Evolutionary conservation across 2,888 invertebrate species (phyloP).

Genomic region (Blastobasis lacticolella): DNA sequence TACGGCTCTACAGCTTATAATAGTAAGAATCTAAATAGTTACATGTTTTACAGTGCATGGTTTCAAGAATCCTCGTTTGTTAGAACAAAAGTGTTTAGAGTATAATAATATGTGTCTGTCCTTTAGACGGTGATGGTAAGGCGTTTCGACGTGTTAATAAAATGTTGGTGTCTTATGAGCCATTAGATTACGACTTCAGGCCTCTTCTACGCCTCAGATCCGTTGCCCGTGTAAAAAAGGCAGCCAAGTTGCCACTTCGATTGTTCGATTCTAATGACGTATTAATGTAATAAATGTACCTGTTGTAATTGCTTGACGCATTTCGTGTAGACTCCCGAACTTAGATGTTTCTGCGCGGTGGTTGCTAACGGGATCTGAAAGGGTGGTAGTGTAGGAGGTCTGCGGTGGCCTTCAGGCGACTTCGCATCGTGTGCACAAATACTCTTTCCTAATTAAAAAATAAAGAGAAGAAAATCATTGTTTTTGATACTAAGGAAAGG

Average conservation of each 20-base stretch:
- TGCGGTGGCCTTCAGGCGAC: not conserved
- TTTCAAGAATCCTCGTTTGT: conserved; percentile 51
- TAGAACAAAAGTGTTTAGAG: conserved; percentile 51
- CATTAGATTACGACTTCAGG: conserved; percentile 10
- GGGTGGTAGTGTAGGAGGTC: not conserved
- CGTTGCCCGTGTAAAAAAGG: too few relatives aligned
- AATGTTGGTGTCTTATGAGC: conserved; percentile 28
- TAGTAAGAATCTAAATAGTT: conserved; percentile 55
- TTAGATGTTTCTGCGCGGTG: not conserved
- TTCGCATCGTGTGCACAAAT: conserved; percentile 56
- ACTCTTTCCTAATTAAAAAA: conserved; percentile 45
- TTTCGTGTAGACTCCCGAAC: not conserved
- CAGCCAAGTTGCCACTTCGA: too few relatives aligned
- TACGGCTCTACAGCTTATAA: conserved; percentile 55
- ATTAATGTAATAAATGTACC: not conserved
- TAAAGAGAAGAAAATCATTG: conserved; percentile 35
- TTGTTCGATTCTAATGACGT: too few relatives aligned
- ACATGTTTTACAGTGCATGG: conserved; percentile 43
- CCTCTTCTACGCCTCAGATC: too few relatives aligned
- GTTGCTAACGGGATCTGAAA: too few relatives aligned
- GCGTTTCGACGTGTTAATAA: conserved; percentile 14
- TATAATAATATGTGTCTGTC: conserved; percentile 40
- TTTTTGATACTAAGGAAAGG: conserved; percentile 44
- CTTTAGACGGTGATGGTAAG: conserved; percentile 34
- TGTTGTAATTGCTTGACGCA: conserved; percentile 2